Percentiles rank a stretch among this genome's conserved stretches.
These are phyloP conservation scores for Candoia aspera DNA, from an alignment of 2,113 vertebrate genomes.

Conservation along the genomic window DNA sequence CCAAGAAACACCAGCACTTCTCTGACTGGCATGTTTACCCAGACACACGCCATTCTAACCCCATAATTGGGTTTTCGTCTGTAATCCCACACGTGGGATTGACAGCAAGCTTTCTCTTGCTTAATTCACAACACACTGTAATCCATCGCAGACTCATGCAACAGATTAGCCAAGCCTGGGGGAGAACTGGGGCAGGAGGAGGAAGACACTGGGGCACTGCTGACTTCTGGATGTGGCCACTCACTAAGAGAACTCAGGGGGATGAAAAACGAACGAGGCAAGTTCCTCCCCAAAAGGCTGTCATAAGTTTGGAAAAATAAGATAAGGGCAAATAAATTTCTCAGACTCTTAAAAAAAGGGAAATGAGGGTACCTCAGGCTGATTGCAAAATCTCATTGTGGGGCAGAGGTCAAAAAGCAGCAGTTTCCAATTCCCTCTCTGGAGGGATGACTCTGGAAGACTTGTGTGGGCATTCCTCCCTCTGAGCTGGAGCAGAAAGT, in stretches of 20 bases:
- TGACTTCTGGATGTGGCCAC: neutral
- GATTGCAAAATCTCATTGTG: neutral
- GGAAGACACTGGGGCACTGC: neutral
- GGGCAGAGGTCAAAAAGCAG: neutral
- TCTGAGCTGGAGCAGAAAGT: neutral
- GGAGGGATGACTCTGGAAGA: neutral
- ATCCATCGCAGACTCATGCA: neutral
- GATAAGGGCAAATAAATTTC: neutral
- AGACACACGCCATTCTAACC: neutral
- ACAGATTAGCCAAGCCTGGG: too few relatives aligned
- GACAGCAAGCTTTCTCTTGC: neutral
- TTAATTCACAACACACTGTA: neutral
- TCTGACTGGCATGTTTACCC: neutral
- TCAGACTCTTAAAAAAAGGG: neutral
- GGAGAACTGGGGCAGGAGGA: neutral
- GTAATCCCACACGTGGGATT: neutral
- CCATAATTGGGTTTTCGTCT: neutral
- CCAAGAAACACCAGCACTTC: neutral
- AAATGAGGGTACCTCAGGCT: neutral
- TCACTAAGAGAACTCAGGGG: neutral
- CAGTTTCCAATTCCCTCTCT: neutral
- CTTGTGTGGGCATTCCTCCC: neutral
- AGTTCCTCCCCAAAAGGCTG: neutral
- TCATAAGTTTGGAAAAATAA: neutral
- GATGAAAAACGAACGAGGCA: neutral